Conservation (phyloP, 2,797 vertebrate species). For the Gymnocypris eckloni region DNA sequence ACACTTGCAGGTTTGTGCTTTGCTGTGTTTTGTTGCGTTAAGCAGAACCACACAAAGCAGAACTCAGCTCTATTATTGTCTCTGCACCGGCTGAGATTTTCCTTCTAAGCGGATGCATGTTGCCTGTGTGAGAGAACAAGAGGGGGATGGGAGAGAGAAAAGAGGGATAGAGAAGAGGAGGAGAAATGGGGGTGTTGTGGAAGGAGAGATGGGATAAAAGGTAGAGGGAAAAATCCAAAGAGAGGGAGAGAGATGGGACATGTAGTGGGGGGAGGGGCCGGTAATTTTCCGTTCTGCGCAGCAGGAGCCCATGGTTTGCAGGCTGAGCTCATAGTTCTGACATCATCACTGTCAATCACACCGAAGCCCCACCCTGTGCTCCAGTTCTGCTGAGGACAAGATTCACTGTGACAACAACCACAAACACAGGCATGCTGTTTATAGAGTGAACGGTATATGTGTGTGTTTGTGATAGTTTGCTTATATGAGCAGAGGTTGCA, state of each 20-base stretch:
- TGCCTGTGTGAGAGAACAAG: slow-evolving; percentile 21
- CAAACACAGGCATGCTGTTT: slow-evolving; percentile 41
- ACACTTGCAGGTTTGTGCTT: not conserved
- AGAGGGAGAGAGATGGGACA: slow-evolving; percentile 6
- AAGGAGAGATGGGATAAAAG: slow-evolving; percentile 60
- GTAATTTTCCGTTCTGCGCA: slow-evolving; percentile 81
- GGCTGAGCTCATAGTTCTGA: slow-evolving; percentile 66
- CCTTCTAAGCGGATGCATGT: slow-evolving; percentile 18
- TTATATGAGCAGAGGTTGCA: not conserved
- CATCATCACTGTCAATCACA: slow-evolving; percentile 68
- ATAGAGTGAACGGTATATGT: not conserved
- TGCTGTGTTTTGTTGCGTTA: not conserved
- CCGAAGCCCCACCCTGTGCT: slow-evolving; percentile 57
- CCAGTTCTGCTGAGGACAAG: slow-evolving; percentile 48
- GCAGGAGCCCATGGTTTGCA: slow-evolving; percentile 69
- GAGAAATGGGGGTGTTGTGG: slow-evolving; percentile 58
- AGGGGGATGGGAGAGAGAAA: slow-evolving; percentile 15
- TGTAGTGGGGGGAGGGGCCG: slow-evolving; percentile 72
- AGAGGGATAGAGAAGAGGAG: slow-evolving; percentile 35
- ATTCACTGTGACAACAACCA: slow-evolving; percentile 55
- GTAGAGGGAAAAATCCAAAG: slow-evolving; percentile 65
- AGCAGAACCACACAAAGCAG: slow-evolving; percentile 1
- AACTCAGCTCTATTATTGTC: slow-evolving; percentile 1
- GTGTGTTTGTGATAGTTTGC: slow-evolving; percentile 14
- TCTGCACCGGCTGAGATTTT: slow-evolving; percentile 13